A percentile compares a stretch with the other conserved stretches of the same genome.
phyloP scores from a whole-genome alignment of 2,113 vertebrate species.

The Cochlearius cochlearius region DNA sequence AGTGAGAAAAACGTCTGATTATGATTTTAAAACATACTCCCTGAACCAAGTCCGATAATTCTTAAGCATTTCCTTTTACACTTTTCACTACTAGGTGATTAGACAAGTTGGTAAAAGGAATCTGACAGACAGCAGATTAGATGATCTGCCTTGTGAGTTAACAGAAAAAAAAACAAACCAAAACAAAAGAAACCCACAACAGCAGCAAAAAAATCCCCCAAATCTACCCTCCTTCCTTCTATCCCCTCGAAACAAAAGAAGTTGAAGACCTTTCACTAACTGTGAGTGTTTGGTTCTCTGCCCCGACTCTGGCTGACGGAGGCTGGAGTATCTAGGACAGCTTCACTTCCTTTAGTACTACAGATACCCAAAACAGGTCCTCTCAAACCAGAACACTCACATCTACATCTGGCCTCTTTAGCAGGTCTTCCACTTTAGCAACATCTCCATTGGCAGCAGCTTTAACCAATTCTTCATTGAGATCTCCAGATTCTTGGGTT shows the following conservation, averaged over 20 bases:
- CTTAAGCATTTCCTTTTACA: neutral
- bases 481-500: conserved; percentile 98
- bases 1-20: neutral
- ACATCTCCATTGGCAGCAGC: conserved; percentile 97
- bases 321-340: neutral
- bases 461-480: conserved; percentile 98
- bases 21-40: neutral
- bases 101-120: neutral
- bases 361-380: neutral
- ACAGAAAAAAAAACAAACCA: neutral
- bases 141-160: fast-evolving
- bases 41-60: neutral
- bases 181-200: neutral
- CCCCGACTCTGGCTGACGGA: neutral
- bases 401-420: conserved; percentile 96
- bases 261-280: neutral
- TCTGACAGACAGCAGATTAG: neutral
- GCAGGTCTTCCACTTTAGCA: conserved; percentile 97
- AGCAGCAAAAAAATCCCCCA: neutral
- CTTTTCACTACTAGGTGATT: neutral
- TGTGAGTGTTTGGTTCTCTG: neutral
- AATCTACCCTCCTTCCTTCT: neutral
- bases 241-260: neutral
- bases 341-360: neutral
- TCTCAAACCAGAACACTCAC: conserved; percentile 71